Base-by-base conservation (phyloP, 2,113 vertebrate species). In the Equus quagga region DNA sequence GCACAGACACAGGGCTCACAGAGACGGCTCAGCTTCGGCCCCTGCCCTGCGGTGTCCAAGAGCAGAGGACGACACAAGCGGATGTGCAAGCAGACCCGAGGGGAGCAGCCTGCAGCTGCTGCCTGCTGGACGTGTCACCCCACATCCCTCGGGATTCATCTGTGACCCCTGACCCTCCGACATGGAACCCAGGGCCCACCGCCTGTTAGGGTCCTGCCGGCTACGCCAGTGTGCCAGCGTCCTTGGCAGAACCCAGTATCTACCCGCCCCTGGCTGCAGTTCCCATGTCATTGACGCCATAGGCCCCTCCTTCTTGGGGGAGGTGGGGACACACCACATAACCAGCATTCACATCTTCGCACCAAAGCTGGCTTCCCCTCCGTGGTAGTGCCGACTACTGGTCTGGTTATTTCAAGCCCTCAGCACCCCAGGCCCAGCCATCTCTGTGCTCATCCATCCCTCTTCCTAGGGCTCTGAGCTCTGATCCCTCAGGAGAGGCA, bases 251-350 rank as follows among this genome's bases (percentile, higher is more conserved):
- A 9, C 24, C 46, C 15, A 0, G 62, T 33, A 2, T 28, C 18
- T 7, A 41, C 17, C 1, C 41, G 87, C 58, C 13, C 19, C 41
- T 0, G 12, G 33, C 44, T 23, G 18, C 15, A 19, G 33, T 2
- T 28, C 41, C 31, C 0, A 1, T 2, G 12, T 41, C 2, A 49
- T 23, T 33, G n/a, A 33, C 0, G 4, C 89, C 23, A 2, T 11
- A 4, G 2, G 75, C 11, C 46, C 36, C 23, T 31, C 21, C 51
- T 46, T 36, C 73, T 19, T 0, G n/a, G 44, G 2, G 36, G 60
- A 41, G 1, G 2, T 8, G 9, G 2, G 13, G 69, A 14, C 3
- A 1, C 0, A 0, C 8, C 41, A 5, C 2, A 0, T 6, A 8
- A 46, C 49, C 23, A 1, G 36, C 5, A 1, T 24, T 14, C 64